phyloP scores from a whole-genome alignment of 2,888 invertebrate species.

The Aleiodes testaceus region DNA sequence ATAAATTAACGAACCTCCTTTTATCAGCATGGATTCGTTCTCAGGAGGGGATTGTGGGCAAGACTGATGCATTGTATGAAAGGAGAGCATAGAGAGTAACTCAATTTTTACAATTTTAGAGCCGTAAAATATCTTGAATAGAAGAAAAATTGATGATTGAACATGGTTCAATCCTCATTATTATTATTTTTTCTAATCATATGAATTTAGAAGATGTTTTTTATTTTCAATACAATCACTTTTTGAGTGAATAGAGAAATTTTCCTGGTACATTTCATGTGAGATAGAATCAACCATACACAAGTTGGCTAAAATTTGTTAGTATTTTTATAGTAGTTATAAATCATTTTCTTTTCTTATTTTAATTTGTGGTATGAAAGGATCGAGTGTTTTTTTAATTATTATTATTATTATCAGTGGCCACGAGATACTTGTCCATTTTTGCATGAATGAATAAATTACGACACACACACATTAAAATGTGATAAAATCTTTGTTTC shows the following conservation, averaged over 20 bases:
- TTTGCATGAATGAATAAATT: conserved; percentile 31
- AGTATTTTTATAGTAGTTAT: conserved; percentile 59
- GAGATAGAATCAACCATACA: conserved; percentile 54
- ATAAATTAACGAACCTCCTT: conserved; percentile 65
- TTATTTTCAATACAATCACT: not conserved
- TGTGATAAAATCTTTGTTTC: conserved; percentile 49
- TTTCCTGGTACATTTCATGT: conserved; percentile 51
- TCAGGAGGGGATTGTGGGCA: conserved; percentile 64
- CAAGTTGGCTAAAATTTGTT: conserved; percentile 63
- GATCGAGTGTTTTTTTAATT: conserved; percentile 17
- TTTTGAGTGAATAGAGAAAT: conserved; percentile 27
- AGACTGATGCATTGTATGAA: conserved; percentile 64
- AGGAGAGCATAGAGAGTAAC: conserved; percentile 42
- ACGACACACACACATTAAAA: conserved; percentile 49
- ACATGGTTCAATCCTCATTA: not conserved
- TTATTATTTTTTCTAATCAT: not conserved
- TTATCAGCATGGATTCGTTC: conserved; percentile 50
- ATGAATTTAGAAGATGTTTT: conserved; percentile 17
- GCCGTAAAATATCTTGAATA: not conserved
- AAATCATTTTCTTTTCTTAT: conserved; percentile 44
- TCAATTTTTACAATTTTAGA: too few relatives aligned
- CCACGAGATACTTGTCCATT: not conserved
- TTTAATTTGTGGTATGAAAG: conserved; percentile 15
- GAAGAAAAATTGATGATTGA: not conserved
- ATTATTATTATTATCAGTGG: too few relatives aligned